Percentiles rank a stretch among this genome's conserved stretches.
phyloP scores from a whole-genome alignment of 2,888 invertebrate genomes.

The Caprella mutica region DNA sequence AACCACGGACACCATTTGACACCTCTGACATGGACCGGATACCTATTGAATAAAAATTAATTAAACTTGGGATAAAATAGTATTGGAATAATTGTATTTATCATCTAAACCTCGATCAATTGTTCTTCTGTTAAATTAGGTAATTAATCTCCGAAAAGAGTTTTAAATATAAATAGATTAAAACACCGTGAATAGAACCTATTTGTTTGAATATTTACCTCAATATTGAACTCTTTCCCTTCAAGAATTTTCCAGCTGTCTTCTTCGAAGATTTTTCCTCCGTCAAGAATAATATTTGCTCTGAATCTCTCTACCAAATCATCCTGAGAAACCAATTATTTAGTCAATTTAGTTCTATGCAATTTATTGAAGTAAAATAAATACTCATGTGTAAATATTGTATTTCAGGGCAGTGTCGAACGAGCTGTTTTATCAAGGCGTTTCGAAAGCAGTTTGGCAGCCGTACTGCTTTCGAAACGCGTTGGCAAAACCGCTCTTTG shows the following conservation, averaged over 20 bases:
- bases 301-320: slow-evolving; percentile 67
- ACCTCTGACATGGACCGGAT: slow-evolving; percentile 57
- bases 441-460: no score
- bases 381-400: no score
- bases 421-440: no score
- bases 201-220: slow-evolving; percentile 48
- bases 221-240: slow-evolving; percentile 55
- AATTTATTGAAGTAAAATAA: no score
- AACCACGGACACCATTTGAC: slow-evolving; percentile 92
- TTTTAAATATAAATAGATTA: neutral
- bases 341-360: no score
- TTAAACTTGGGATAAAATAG: neutral
- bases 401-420: no score
- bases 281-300: slow-evolving; percentile 75
- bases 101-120: neutral
- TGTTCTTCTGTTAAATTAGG: neutral
- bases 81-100: neutral
- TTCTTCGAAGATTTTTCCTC: slow-evolving; percentile 62
- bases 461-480: no score
- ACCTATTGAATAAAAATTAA: slow-evolving; percentile 16
- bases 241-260: slow-evolving; percentile 54
- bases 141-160: neutral
- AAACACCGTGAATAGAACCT: no score
- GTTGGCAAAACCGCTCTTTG: no score
- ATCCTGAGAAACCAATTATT: slow-evolving; percentile 42